These are phyloP conservation scores for Callyntrura guangdongensis DNA, from an alignment of 2,888 invertebrate genomes.

Conservation along the genomic window DNA sequence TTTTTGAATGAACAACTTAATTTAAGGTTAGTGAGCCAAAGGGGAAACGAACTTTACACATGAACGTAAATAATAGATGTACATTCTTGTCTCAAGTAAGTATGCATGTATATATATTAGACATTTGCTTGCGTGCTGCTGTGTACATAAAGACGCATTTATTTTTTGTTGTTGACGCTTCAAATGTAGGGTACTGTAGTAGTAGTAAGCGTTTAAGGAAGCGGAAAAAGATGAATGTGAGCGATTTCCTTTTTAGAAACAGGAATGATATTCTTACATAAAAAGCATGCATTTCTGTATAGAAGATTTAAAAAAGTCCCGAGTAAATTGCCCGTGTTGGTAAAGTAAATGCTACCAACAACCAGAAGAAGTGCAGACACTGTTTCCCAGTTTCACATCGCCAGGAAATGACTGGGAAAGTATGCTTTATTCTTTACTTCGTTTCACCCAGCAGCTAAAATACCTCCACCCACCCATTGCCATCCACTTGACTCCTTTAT, in stretches of 20 bases:
- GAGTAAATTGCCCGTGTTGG: too few species aligned
- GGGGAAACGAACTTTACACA: too few species aligned
- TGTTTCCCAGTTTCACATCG: background rate
- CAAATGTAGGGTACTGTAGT: too few species aligned
- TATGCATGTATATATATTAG: too few species aligned
- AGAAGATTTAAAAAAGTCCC: too few species aligned
- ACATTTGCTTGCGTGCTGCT: background rate
- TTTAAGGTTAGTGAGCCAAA: background rate
- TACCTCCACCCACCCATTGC: background rate
- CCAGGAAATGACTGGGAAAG: too few species aligned
- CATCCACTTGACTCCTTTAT: background rate
- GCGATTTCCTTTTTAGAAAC: background rate
- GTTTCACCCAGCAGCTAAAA: background rate
- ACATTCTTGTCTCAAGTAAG: too few species aligned
- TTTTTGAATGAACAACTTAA: constrained; percentile 49
- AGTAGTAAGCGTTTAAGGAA: background rate
- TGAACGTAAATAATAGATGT: too few species aligned
- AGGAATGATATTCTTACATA: too few species aligned
- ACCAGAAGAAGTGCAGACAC: background rate
- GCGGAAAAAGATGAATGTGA: background rate
- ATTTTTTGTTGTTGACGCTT: constrained; percentile 7
- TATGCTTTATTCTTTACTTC: background rate
- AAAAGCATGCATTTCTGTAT: background rate
- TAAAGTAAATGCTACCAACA: too few species aligned
- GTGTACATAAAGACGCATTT: background rate